These are phyloP conservation scores for Neodiprion pinetum DNA, from an alignment of 1,140 invertebrate species.

Conservation along the genomic window DNA sequence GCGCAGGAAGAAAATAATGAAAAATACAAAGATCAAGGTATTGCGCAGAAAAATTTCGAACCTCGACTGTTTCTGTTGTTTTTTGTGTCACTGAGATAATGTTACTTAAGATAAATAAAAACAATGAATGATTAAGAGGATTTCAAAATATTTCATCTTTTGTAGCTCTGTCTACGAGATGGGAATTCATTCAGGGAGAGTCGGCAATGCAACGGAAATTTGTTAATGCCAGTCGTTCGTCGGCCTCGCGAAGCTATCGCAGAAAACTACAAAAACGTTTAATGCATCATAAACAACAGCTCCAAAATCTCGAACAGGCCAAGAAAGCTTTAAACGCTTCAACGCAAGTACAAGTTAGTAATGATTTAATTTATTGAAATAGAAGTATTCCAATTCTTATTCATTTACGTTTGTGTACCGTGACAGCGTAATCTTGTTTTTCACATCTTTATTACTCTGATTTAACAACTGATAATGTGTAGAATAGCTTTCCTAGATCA, in stretches of 20 bases:
- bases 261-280: conserved; percentile 77
- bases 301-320: conserved; percentile 72
- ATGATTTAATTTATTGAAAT: neutral
- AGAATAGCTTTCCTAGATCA: neutral
- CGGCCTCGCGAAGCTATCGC: conserved; percentile 65
- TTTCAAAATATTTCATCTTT: conserved; percentile 8
- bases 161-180: conserved; percentile 65
- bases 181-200: conserved; percentile 84
- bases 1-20: conserved; percentile 50
- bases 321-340: conserved; percentile 67
- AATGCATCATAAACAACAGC: conserved; percentile 73
- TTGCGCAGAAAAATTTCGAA: neutral
- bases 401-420: conserved; percentile 19
- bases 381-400: conserved; percentile 16
- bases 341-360: conserved; percentile 63
- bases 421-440: neutral
- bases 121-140: neutral
- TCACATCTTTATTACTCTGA: no score
- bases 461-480: neutral
- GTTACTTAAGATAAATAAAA: no score
- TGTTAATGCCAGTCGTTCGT: conserved; percentile 54
- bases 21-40: conserved; percentile 58
- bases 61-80: neutral
- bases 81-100: neutral
- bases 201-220: conserved; percentile 68